phyloP scores from a whole-genome alignment of 2,888 invertebrate genomes.

The Drosophila histrio region DNA sequence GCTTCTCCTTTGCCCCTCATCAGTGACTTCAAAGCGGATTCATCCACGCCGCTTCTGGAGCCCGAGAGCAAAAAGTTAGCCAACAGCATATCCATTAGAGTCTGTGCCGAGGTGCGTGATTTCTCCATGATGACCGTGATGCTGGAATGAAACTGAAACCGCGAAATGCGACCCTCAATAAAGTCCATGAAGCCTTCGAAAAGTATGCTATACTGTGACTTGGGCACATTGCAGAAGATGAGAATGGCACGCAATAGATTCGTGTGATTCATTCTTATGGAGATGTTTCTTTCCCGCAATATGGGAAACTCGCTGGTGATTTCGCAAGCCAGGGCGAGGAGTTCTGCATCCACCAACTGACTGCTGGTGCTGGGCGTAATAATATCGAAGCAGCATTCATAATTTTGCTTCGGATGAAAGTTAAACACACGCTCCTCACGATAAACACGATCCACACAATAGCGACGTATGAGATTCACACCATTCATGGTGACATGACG shows the following conservation, averaged over 20 bases:
- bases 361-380: slow-evolving; percentile 91
- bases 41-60: slow-evolving; percentile 77
- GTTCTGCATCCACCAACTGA: slow-evolving; percentile 93
- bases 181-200: slow-evolving; percentile 81
- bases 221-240: slow-evolving; percentile 91
- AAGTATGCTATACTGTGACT: slow-evolving; percentile 86
- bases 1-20: slow-evolving; percentile 89
- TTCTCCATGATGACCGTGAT: slow-evolving; percentile 87
- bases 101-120: slow-evolving; percentile 82
- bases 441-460: slow-evolving; percentile 94
- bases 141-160: slow-evolving; percentile 89
- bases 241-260: slow-evolving; percentile 90
- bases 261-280: slow-evolving; percentile 92
- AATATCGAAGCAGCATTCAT: slow-evolving; percentile 97
- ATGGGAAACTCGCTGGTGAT: slow-evolving; percentile 89
- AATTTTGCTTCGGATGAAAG: slow-evolving; percentile 94
- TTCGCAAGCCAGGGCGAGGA: slow-evolving; percentile 91
- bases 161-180: slow-evolving; percentile 87
- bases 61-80: slow-evolving; percentile 81
- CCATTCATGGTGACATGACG: slow-evolving; percentile 92
- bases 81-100: slow-evolving; percentile 81
- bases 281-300: slow-evolving; percentile 87
- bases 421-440: slow-evolving; percentile 91
- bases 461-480: slow-evolving; percentile 91
- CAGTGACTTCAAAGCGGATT: slow-evolving; percentile 85